A percentile compares a stretch with the other conserved stretches of the same genome.
Conservation (phyloP, 2,888 invertebrate species). For the Tinea trinotella region DNA sequence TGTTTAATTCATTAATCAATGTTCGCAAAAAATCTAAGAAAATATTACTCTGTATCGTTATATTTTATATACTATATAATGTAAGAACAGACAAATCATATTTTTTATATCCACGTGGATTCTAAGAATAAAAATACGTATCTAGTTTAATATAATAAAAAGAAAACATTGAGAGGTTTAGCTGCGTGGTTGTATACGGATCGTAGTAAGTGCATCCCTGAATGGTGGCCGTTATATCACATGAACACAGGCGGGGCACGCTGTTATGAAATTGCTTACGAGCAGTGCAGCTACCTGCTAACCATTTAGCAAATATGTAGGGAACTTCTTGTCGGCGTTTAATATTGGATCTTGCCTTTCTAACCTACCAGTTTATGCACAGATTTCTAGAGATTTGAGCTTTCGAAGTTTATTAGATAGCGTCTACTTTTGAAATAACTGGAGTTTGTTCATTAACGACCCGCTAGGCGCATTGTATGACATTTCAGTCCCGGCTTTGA, state of each 20-base stretch:
- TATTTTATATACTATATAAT: too few relatives aligned
- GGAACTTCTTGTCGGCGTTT: slow-evolving; percentile 10
- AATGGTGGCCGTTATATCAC: slow-evolving; percentile 10
- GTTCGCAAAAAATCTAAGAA: too few relatives aligned
- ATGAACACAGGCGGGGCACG: slow-evolving; percentile 5
- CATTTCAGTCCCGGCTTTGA: too few relatives aligned
- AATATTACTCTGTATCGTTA: too few relatives aligned
- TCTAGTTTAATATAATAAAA: too few relatives aligned
- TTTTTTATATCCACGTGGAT: too few relatives aligned
- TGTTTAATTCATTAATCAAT: too few relatives aligned
- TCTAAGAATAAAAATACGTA: too few relatives aligned
- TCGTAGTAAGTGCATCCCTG: slow-evolving; percentile 1
- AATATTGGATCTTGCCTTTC: slow-evolving; percentile 7
- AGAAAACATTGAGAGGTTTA: background rate
- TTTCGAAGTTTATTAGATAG: background rate
- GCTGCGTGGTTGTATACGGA: background rate
- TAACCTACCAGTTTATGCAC: slow-evolving; percentile 4
- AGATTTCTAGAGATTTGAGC: background rate
- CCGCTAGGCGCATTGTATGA: too few relatives aligned
- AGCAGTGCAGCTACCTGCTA: slow-evolving; percentile 8
- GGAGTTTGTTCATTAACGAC: too few relatives aligned
- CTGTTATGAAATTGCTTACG: slow-evolving; percentile 18
- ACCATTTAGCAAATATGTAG: slow-evolving; percentile 8
- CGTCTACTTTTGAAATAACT: too few relatives aligned
- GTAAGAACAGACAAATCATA: too few relatives aligned